Base-by-base conservation (phyloP, 2,888 invertebrate species). In the Hecatera dysodea region DNA sequence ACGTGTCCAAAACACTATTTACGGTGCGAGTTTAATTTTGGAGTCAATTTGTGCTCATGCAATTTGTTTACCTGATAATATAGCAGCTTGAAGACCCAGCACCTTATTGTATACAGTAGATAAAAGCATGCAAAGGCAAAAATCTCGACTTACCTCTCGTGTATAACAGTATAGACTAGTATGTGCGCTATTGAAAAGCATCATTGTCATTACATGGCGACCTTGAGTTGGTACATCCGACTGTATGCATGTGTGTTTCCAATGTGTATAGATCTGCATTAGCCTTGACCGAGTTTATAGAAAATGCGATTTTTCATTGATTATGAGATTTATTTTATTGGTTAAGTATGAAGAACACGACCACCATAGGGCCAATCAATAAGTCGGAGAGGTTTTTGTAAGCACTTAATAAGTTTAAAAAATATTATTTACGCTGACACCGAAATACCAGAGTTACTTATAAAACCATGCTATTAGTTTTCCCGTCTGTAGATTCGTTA, bases 21-120 rank as follows among this genome's bases (percentile, higher is more conserved):
- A 83, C 75, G 67, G 93, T 94, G 93, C 87, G 87, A 90, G 91
- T 94, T 95, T 95, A 95, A 93, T 93, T 94, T 95, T 95, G 95
- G 95, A 95, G 94, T 92, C 90, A 90, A 92, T 88, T 89, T 85
- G 81, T 87, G 85, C 81, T 81, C 94, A 93, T 94, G 94, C 95
- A 91, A 72, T 22, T 87, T 80, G 62, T 79, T 93, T 94, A 95
- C 94, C 94, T 94, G 88, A 82, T 85, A 84, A 82, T 78, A 85
- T 82, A 88, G 89, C 83, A 84, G 90, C 83, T 85, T 81, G 90
- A 88, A 89, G 91, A 85, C 90, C 95, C 95, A 91, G 91, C 92
- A 94, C 95, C 94, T 84, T 87, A 70, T 93, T 93, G 92, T 89
- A 81, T 71, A 82, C 76, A 83, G 48, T 80, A 67, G 78, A 85